Base-by-base conservation (phyloP, 2,113 vertebrate genomes). In the Calidris pygmaea region DNA sequence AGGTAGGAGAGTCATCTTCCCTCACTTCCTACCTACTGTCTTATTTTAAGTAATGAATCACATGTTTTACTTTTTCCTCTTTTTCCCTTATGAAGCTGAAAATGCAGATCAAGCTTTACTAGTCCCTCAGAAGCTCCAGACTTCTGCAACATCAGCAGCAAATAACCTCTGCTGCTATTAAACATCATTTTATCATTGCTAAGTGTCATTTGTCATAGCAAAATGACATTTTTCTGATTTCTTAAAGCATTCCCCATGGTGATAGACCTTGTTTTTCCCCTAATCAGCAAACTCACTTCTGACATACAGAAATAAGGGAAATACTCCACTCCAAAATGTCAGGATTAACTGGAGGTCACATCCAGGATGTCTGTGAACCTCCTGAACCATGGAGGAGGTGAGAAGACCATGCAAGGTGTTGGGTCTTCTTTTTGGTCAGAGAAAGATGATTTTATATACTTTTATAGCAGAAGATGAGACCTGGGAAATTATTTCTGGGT, bases 351-450 rank as follows among this genome's bases (percentile, higher is more conserved):
- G n/a, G 47, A 63, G 47, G 60, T 77, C 79, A 41, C 32, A 63
- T 11, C 35, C 43, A 80, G 48, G 35, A 72, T 35, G 27, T 5
- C 60, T 47, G 27, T 9, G 47, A 87, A 60, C 26, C 14, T 62
- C 50, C 58, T 62, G 53, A 80, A 39, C 35, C 45, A 6, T 1
- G 19, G 7, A 66, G 65, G 52, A 71, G 30, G 26, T 55, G 52
- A 87, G 29, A 82, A 70, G 41, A 58, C 14, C 1, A 0, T 3
- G 35, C 3, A 12, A 5, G 3, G 3, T 1, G 2, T 39, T 12
- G 26, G 30, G 35, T 29, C 21, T 43, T 45, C 32, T 32, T 27
- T 66, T 67, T 47, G 37, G 18, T 17, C 70, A 87, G 48, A 60
- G 48, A 79, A 88, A 80, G 15, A 37, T 12, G 21, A 55, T 55